These are phyloP conservation scores for Sepioteuthis lessoniana DNA, from an alignment of 2,888 invertebrate genomes.

Conservation along the genomic window DNA sequence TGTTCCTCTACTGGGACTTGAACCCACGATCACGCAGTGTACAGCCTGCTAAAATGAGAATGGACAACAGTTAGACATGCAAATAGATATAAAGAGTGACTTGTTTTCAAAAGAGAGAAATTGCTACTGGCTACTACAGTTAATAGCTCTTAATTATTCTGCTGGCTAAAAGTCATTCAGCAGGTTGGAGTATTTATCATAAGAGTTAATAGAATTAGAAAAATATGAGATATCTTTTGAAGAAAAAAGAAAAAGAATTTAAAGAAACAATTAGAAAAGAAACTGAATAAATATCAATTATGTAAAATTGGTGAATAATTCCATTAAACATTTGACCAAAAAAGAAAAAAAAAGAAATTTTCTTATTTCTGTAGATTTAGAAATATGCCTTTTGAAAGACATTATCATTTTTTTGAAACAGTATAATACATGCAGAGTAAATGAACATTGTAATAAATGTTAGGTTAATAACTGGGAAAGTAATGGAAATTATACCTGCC, in stretches of 20 bases:
- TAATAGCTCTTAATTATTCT: slow-evolving; percentile 25
- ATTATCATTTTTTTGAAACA: neutral
- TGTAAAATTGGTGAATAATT: slow-evolving; percentile 1
- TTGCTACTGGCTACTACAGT: neutral
- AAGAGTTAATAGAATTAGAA: neutral
- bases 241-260: neutral
- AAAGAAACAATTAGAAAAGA: slow-evolving; percentile 33
- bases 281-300: neutral
- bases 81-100: slow-evolving; percentile 41
- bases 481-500: neutral
- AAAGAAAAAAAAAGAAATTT: neutral
- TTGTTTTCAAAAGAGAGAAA: slow-evolving; percentile 43
- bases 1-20: slow-evolving; percentile 46
- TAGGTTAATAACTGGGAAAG: neutral
- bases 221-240: neutral
- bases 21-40: slow-evolving; percentile 24
- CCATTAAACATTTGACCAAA: neutral
- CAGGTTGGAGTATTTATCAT: slow-evolving; percentile 4
- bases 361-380: neutral
- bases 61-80: slow-evolving; percentile 46
- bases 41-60: slow-evolving; percentile 45
- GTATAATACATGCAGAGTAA: neutral
- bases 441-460: neutral
- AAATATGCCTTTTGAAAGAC: neutral
- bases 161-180: neutral